These are phyloP conservation scores for Onthophagus taurus DNA, from an alignment of 1,140 invertebrate species.

Conservation along the genomic window DNA sequence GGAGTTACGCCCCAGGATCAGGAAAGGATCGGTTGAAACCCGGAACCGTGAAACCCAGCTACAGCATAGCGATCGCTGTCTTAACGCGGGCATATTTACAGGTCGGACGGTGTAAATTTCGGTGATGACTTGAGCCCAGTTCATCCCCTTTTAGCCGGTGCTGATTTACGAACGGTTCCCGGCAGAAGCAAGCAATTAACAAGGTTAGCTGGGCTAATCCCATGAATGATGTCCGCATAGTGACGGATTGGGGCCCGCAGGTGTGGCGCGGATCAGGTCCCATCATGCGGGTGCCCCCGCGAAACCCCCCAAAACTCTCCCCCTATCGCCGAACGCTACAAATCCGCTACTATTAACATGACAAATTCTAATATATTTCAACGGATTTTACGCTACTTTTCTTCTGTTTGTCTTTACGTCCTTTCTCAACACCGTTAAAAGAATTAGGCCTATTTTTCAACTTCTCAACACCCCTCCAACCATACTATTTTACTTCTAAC, in stretches of 20 bases:
- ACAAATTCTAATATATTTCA: conserved; percentile 38
- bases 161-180: conserved; percentile 35
- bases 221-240: conserved; percentile 36
- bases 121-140: conserved; percentile 36
- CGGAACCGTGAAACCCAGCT: no score
- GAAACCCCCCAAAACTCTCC: no score
- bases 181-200: conserved; percentile 35
- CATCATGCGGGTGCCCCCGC: conserved; percentile 27
- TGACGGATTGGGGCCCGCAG: conserved; percentile 33
- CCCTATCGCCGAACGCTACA: conserved; percentile 23
- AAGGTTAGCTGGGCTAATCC: conserved; percentile 37
- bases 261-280: conserved; percentile 23
- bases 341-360: conserved; percentile 37
- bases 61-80: conserved; percentile 15
- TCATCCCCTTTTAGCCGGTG: conserved; percentile 33
- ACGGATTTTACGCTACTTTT: conserved; percentile 32
- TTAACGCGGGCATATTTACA: conserved; percentile 16
- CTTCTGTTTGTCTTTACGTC: no score
- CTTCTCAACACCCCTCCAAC: no score
- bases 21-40: no score
- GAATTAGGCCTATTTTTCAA: no score
- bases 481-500: no score
- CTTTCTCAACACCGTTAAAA: no score
- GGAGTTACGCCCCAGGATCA: no score
- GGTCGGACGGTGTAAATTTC: conserved; percentile 30